Evolutionary conservation across 2,888 invertebrate species (phyloP).

Genomic region (Eulithis testata): DNA sequence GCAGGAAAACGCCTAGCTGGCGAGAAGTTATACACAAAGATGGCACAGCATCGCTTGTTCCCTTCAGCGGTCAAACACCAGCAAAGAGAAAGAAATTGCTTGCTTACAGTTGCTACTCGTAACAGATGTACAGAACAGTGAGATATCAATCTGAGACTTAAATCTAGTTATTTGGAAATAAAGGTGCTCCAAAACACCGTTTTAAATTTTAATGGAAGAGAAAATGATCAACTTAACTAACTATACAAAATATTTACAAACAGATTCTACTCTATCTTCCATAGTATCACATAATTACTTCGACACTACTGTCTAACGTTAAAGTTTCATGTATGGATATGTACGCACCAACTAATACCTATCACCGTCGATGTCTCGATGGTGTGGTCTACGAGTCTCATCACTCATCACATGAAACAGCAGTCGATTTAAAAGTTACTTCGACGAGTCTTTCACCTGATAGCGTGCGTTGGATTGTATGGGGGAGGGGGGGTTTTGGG

Average conservation of each 20-base stretch:
- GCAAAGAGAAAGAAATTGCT: constrained; percentile 26
- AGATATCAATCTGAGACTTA: constrained; percentile 42
- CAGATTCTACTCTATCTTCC: constrained; percentile 74
- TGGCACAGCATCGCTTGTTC: constrained; percentile 51
- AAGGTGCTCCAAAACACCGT: constrained; percentile 53
- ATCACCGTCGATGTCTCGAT: constrained; percentile 57
- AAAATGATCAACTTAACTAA: constrained; percentile 53
- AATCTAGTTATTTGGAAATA: constrained; percentile 52
- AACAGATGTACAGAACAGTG: constrained; percentile 35
- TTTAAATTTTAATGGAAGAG: constrained; percentile 61
- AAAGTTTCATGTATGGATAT: constrained; percentile 72
- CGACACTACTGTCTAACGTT: constrained; percentile 60
- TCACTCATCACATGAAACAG: constrained; percentile 80
- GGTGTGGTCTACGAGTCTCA: constrained; percentile 65
- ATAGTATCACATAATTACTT: constrained; percentile 83
- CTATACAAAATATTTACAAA: constrained; percentile 65
- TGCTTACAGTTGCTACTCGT: constrained; percentile 33
- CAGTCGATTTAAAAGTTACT: constrained; percentile 77
- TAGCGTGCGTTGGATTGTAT: constrained; percentile 77
- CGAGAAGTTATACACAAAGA: constrained; percentile 43
- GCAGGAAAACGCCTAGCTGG: constrained; percentile 31
- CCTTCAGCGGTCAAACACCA: too few relatives aligned
- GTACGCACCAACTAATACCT: constrained; percentile 72
- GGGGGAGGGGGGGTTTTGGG: constrained; percentile 82
- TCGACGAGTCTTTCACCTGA: constrained; percentile 75